Percentiles rank a stretch among this genome's conserved stretches.
These are phyloP conservation scores for Harlomillsia oculata DNA, from an alignment of 1,140 invertebrate species.

Conservation along the genomic window DNA sequence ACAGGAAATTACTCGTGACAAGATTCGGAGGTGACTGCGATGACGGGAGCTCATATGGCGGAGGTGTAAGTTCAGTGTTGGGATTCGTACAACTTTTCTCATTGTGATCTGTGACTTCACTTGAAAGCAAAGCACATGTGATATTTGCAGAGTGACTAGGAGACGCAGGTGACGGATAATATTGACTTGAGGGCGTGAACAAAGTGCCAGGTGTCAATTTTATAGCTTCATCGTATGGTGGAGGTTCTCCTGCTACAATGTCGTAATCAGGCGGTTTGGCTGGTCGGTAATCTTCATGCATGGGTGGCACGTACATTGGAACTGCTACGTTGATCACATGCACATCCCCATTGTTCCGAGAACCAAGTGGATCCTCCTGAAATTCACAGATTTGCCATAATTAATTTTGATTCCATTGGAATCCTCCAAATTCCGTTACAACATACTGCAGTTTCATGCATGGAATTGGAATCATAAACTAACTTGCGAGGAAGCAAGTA, in stretches of 20 bases:
- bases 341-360: slow-evolving; percentile 22
- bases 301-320: slow-evolving; percentile 33
- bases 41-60: slow-evolving; percentile 7
- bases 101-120: slow-evolving; percentile 2
- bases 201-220: slow-evolving; percentile 50
- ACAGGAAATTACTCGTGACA: too few relatives aligned
- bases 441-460: too few relatives aligned
- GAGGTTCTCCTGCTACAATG: slow-evolving; percentile 51
- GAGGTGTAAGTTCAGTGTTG: not conserved
- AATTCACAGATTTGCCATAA: too few relatives aligned
- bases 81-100: slow-evolving; percentile 1
- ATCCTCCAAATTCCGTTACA: too few relatives aligned
- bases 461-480: too few relatives aligned
- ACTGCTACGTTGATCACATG: slow-evolving; percentile 33
- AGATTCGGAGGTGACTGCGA: too few relatives aligned
- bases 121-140: slow-evolving; percentile 3
- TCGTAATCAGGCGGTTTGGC: slow-evolving; percentile 62
- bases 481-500: too few relatives aligned
- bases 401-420: too few relatives aligned
- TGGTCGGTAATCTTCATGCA: slow-evolving; percentile 27
- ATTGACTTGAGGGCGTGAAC: slow-evolving; percentile 20
- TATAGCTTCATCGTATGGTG: slow-evolving; percentile 62
- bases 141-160: slow-evolving; percentile 12
- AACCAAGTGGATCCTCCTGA: slow-evolving; percentile 16
- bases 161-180: slow-evolving; percentile 2